A percentile compares a stretch with the other conserved stretches of the same genome.
These are phyloP conservation scores for Mobula birostris DNA, from an alignment of 2,113 vertebrate genomes.

Conservation along the genomic window DNA sequence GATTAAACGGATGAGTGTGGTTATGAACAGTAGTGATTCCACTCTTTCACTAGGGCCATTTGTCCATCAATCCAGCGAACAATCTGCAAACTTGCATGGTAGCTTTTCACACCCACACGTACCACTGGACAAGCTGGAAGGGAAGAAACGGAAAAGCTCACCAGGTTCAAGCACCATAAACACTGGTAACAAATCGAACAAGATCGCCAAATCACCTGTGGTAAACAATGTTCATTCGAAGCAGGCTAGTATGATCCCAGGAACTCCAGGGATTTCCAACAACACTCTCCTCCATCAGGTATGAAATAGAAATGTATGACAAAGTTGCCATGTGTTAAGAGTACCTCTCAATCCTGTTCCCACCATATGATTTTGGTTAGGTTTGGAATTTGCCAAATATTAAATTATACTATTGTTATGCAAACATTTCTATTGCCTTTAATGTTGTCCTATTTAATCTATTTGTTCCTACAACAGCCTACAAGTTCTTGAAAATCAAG, in stretches of 20 bases:
- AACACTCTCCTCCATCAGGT: constrained; percentile 95
- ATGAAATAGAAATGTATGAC: constrained; percentile 41
- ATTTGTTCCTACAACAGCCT: background rate
- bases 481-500: background rate
- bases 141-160: constrained; percentile 88
- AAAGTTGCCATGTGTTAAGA: too few relatives aligned
- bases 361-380: background rate
- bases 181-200: constrained; percentile 69
- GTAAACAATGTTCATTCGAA: constrained; percentile 89
- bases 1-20: constrained; percentile 95
- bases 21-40: constrained; percentile 94
- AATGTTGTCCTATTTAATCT: background rate
- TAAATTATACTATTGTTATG: background rate
- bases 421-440: background rate
- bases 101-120: constrained; percentile 68
- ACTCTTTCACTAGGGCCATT: constrained; percentile 92
- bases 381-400: background rate
- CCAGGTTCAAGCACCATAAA: constrained; percentile 66
- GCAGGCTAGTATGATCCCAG: constrained; percentile 78
- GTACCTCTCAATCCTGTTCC: background rate
- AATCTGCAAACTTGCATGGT: constrained; percentile 60
- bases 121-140: constrained; percentile 73
- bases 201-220: constrained; percentile 81
- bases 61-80: constrained; percentile 79
- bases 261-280: constrained; percentile 78